Percentiles rank a stretch among this genome's conserved stretches.
Evolutionary conservation across 2,888 invertebrate species (phyloP).

Genomic region (Oscheius myriophilus): DNA sequence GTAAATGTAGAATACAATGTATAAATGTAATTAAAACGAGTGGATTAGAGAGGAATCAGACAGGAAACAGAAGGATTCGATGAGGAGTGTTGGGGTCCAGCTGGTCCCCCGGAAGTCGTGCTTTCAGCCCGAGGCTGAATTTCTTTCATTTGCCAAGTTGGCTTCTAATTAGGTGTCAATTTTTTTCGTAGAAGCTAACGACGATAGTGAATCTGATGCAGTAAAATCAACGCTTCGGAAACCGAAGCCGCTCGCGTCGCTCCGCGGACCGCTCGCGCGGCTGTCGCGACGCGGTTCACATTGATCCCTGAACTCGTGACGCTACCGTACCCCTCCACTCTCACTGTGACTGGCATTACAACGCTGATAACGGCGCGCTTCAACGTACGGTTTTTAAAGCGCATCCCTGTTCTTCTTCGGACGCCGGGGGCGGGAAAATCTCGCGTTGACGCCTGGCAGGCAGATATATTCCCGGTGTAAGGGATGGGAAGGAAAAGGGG

Average conservation of each 20-base stretch:
- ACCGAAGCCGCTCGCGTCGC: conserved; percentile 27
- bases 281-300: conserved; percentile 24
- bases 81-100: too few relatives aligned
- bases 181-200: not conserved
- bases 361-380: too few relatives aligned
- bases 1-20: too few relatives aligned
- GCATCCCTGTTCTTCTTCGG: not conserved
- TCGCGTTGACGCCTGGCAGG: not conserved
- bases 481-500: too few relatives aligned
- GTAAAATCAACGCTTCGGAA: conserved; percentile 34
- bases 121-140: too few relatives aligned
- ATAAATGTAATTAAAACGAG: too few relatives aligned
- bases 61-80: too few relatives aligned
- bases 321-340: conserved; percentile 25
- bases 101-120: too few relatives aligned
- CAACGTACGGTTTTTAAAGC: not conserved
- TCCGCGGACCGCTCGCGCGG: conserved; percentile 19
- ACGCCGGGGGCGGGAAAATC: not conserved
- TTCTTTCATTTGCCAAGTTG: too few relatives aligned
- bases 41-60: too few relatives aligned
- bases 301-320: conserved; percentile 35
- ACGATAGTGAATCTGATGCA: conserved; percentile 22
- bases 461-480: too few relatives aligned
- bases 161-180: too few relatives aligned
- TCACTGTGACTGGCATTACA: not conserved